A percentile compares a stretch with the other conserved stretches of the same genome.
These are phyloP conservation scores for Idaea dimidiata DNA, from an alignment of 2,888 invertebrate species.

Conservation along the genomic window DNA sequence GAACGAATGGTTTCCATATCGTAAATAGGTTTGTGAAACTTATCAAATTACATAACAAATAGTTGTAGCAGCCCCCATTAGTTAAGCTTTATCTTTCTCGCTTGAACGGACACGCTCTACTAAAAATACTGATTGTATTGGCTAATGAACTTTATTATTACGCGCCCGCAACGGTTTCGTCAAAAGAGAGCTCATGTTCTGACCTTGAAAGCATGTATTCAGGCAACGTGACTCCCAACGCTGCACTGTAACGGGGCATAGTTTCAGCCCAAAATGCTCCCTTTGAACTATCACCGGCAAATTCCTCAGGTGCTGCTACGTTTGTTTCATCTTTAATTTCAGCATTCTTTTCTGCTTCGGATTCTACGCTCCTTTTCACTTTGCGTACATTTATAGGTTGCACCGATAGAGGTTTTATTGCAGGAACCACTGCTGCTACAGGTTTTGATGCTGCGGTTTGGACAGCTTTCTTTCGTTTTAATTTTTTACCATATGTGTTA, in stretches of 20 bases:
- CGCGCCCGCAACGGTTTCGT: constrained; percentile 75
- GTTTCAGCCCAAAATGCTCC: constrained; percentile 86
- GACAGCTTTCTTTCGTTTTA: constrained; percentile 61
- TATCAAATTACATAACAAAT: constrained; percentile 66
- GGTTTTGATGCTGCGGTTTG: constrained; percentile 48
- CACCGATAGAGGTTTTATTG: constrained; percentile 23
- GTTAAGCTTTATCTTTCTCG: constrained; percentile 59
- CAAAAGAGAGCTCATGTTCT: constrained; percentile 85
- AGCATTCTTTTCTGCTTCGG: constrained; percentile 53
- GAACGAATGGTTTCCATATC: constrained; percentile 9
- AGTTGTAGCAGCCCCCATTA: constrained; percentile 52
- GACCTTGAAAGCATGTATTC: constrained; percentile 85
- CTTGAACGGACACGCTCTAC: constrained; percentile 73
- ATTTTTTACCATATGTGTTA: constrained; percentile 60
- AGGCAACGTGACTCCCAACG: constrained; percentile 83
- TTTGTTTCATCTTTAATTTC: constrained; percentile 59
- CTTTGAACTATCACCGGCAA: constrained; percentile 78
- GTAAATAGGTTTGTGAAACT: constrained; percentile 54
- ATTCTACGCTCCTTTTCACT: constrained; percentile 61
- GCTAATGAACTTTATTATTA: constrained; percentile 59
- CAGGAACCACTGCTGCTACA: constrained; percentile 38
- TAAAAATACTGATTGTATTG: constrained; percentile 55
- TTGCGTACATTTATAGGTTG: constrained; percentile 36
- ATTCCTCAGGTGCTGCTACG: constrained; percentile 73
- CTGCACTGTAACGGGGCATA: constrained; percentile 82